A percentile compares a stretch with the other conserved stretches of the same genome.
Evolutionary conservation across 2,113 vertebrate genomes (phyloP).

Genomic region (Chaenocephalus aceratus): DNA sequence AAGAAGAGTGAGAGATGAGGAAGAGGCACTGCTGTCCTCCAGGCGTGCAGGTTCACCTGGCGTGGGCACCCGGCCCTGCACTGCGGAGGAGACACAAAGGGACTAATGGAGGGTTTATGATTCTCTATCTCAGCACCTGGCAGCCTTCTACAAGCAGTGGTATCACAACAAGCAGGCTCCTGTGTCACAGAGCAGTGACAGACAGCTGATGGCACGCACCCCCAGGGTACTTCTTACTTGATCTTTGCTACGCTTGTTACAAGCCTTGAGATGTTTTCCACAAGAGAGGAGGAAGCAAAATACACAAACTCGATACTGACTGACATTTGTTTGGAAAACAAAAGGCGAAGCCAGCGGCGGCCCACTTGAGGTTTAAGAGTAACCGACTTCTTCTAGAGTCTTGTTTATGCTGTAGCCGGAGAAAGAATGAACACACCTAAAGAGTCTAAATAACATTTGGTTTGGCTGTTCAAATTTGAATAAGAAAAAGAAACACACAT

Average conservation of each 20-base stretch:
- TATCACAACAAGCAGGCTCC: constrained; percentile 33
- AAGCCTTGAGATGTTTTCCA: constrained; percentile 47
- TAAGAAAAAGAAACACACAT: not conserved
- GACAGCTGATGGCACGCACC: constrained; percentile 16
- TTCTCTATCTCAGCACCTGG: constrained; percentile 31
- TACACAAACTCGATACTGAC: constrained; percentile 29
- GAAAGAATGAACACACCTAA: constrained; percentile 20
- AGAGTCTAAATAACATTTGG: not conserved
- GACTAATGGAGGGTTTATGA: constrained; percentile 38
- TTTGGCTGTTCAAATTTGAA: not conserved
- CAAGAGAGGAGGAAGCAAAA: constrained; percentile 26
- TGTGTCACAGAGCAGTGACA: constrained; percentile 22
- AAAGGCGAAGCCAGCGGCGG: constrained; percentile 9
- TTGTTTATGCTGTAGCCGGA: constrained; percentile 35
- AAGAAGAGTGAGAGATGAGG: not conserved
- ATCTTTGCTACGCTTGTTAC: constrained; percentile 22
- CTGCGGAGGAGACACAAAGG: constrained; percentile 34
- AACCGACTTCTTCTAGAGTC: constrained; percentile 2
- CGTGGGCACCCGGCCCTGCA: constrained; percentile 53
- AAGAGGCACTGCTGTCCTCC: constrained; percentile 29
- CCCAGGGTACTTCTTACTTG: constrained; percentile 14
- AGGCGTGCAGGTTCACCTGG: constrained; percentile 40
- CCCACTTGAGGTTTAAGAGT: constrained; percentile 39
- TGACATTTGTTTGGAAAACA: constrained; percentile 46
- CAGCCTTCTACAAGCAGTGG: constrained; percentile 57